Base-by-base conservation (phyloP, 2,113 vertebrate genomes). In the Gadus chalcogrammus region DNA sequence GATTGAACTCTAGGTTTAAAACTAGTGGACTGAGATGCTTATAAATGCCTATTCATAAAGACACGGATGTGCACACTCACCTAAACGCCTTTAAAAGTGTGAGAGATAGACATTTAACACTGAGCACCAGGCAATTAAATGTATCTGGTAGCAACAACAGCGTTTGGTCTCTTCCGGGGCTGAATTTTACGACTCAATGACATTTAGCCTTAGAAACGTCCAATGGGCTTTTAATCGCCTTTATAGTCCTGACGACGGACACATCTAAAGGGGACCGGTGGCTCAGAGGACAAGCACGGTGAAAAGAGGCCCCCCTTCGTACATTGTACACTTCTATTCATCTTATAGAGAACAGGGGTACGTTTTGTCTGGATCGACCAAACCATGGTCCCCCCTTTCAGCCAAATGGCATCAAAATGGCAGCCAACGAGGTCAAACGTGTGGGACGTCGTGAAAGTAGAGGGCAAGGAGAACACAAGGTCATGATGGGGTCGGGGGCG, bases 381-480 rank as follows among this genome's bases (percentile, higher is more conserved):
- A 9, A 11, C 12, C 42, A 9, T 13, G 42, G 12, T 12, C 42
- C 42, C 42, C 42, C 31, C 31, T 35, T 35, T 48, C 42, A 13
- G 12, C 42, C 8, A 48, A 13, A 48, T 13, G 42, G 42, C 42
- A 13, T 48, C 42, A 48, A 48, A 13, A 9, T 13, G 42, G 38
- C 38, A 11, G 4, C 38, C 24, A 24, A 24, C 1, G 56, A 82
- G 83, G 80, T 87, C 66, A 42, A 68, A 76, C 65, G 69, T 75
- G 82, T 86, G 60, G 85, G 81, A 79, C 17, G 65, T 56, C 24
- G 61, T 67, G 58, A 66, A 66, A 78, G 75, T 75, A 70, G 42
- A 48, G 69, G 24, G 64, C 61, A 71, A 84, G 77, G 81, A 79
- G 80, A 87, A 85, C 78, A 89, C 89, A 85, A 90, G 85, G 81